These are phyloP conservation scores for Hecatera dysodea DNA, from an alignment of 2,888 invertebrate genomes.

Conservation along the genomic window DNA sequence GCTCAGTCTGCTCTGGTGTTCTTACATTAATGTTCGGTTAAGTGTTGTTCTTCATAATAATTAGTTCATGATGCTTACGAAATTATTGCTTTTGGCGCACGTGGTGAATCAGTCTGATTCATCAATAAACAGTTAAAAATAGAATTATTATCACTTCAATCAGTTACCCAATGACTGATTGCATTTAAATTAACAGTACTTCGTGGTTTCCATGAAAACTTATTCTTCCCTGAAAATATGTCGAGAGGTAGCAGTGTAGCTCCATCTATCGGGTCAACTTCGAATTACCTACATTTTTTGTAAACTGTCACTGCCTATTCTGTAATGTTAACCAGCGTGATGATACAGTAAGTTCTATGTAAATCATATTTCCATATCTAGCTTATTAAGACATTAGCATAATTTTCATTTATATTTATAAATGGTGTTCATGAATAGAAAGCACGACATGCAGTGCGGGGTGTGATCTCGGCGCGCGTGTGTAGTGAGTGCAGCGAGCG, in stretches of 20 bases:
- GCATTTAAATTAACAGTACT: not conserved
- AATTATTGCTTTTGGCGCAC: constrained; percentile 3
- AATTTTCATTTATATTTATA: constrained; percentile 1
- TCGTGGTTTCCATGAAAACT: not conserved
- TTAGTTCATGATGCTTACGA: constrained; percentile 12
- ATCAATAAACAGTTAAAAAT: not conserved
- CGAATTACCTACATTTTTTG: not conserved
- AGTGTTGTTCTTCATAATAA: constrained; percentile 11
- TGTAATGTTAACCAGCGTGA: not conserved
- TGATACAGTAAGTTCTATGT: not conserved
- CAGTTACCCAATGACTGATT: not conserved
- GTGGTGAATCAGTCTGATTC: constrained; percentile 13
- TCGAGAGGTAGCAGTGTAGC: not conserved
- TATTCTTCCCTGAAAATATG: not conserved
- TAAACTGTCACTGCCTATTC: not conserved
- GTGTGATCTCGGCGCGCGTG: constrained; percentile 32
- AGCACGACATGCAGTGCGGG: constrained; percentile 25
- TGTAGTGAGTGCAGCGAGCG: constrained; percentile 46
- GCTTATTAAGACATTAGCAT: constrained; percentile 6
- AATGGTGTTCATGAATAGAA: not conserved
- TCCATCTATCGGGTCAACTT: constrained; percentile 27
- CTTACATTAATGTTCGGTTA: constrained; percentile 11
- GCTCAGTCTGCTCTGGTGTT: not conserved
- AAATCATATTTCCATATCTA: constrained; percentile 11
- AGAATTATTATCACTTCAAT: not conserved